Evolutionary conservation across 1,140 invertebrate genomes (phyloP).

Genomic region (Ylistrum balloti): DNA sequence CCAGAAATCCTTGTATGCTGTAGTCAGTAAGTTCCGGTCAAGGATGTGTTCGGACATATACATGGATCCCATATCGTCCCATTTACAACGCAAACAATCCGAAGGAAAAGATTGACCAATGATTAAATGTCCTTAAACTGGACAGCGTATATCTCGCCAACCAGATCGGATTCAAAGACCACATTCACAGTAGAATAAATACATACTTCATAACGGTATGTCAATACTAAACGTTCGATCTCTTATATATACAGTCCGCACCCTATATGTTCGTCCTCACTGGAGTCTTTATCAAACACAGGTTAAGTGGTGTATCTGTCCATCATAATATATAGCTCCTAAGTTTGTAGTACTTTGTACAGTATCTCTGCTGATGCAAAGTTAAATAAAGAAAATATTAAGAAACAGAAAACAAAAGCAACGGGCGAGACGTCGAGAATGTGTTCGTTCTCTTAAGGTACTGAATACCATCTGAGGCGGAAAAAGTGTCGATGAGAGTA

Average conservation of each 20-base stretch:
- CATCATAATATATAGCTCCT: not conserved
- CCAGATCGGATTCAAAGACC: not conserved
- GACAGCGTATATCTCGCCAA: not conserved
- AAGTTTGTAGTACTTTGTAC: not conserved
- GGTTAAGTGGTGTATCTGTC: not conserved
- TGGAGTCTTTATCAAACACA: not conserved
- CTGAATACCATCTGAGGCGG: not conserved
- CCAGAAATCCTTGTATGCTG: constrained; percentile 52
- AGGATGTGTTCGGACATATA: constrained; percentile 51
- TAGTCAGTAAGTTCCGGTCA: constrained; percentile 31
- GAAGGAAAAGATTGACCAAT: not conserved
- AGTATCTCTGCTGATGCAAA: not conserved
- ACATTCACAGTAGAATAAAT: not conserved
- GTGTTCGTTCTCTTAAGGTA: not conserved
- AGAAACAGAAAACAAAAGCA: too few relatives aligned
- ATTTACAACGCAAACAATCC: constrained; percentile 23
- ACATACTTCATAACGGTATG: not conserved
- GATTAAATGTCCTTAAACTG: constrained; percentile 12
- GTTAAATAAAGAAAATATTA: too few relatives aligned
- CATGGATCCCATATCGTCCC: constrained; percentile 48
- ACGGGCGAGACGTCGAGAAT: too few relatives aligned
- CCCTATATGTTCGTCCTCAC: not conserved
- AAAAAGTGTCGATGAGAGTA: not conserved
- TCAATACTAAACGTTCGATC: not conserved
- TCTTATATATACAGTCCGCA: not conserved